Conservation (phyloP, 2,888 invertebrate genomes). For the Amblyjoppa proteus region DNA sequence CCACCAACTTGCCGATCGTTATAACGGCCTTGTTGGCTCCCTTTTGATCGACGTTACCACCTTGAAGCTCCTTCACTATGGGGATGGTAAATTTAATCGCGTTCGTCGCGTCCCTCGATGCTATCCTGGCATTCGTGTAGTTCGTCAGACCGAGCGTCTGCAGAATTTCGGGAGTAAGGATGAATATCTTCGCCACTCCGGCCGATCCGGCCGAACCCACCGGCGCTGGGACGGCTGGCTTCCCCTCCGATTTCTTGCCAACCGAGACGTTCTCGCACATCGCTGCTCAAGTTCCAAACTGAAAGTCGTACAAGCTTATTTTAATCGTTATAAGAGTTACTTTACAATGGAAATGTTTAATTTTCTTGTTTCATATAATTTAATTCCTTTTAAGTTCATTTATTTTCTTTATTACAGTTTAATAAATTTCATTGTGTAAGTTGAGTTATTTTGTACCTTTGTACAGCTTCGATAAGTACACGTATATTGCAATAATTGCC, state of each 20-base stretch:
- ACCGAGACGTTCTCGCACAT: slow-evolving; percentile 52
- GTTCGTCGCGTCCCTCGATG: background rate
- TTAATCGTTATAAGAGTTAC: background rate
- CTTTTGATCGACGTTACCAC: background rate
- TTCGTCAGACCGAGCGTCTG: slow-evolving; percentile 55
- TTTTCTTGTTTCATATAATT: no score
- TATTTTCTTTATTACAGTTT: no score
- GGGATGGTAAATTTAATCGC: background rate
- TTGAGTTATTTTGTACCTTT: no score
- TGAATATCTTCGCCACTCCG: slow-evolving; percentile 54
- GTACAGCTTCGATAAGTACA: no score
- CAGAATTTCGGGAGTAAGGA: slow-evolving; percentile 66
- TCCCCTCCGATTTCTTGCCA: slow-evolving; percentile 9
- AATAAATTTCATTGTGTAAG: no score
- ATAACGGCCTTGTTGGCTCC: background rate
- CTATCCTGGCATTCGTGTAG: slow-evolving; percentile 24
- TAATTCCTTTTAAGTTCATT: no score
- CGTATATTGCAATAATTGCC: no score
- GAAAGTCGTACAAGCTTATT: slow-evolving; percentile 3
- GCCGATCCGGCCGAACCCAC: background rate
- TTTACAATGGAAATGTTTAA: no score
- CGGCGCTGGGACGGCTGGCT: background rate
- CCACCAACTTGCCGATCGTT: background rate
- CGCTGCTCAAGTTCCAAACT: slow-evolving; percentile 17
- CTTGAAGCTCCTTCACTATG: background rate